A percentile compares a stretch with the other conserved stretches of the same genome.
Evolutionary conservation across 64 coral and sea anemone genomes (phyloP).

Genomic region (Actinia tenebrosa): DNA sequence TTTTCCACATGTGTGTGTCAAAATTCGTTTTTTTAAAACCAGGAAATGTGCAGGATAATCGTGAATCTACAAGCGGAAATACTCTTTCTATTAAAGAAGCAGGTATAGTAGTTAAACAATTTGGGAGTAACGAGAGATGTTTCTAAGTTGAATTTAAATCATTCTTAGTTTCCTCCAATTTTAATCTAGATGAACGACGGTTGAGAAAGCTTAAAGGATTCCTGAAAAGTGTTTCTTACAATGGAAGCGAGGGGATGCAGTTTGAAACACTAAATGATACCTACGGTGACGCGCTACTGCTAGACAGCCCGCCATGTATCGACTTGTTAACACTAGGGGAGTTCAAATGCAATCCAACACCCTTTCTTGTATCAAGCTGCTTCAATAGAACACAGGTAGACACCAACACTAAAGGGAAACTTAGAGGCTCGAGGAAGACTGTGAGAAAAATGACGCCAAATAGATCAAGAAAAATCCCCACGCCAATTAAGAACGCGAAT

Average conservation of each 20-base stretch:
- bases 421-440: not conserved
- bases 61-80: not conserved
- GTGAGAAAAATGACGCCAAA: not conserved
- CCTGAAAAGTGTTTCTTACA: slow-evolving; percentile 86
- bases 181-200: slow-evolving; percentile 59
- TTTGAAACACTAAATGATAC: slow-evolving; percentile 81
- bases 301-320: slow-evolving; percentile 73
- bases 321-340: slow-evolving; percentile 37
- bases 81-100: not conserved
- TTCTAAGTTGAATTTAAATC: not conserved
- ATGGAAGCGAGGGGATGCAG: slow-evolving; percentile 64
- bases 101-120: not conserved
- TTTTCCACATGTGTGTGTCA: too few relatives aligned
- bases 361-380: slow-evolving; percentile 84
- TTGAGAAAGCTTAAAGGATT: slow-evolving; percentile 86
- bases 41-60: not conserved
- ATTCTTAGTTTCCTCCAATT: not conserved
- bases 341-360: slow-evolving; percentile 84
- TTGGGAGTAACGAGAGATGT: not conserved
- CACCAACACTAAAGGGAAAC: not conserved
- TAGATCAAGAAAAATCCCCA: not conserved
- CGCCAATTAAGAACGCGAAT: not conserved
- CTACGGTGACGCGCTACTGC: slow-evolving; percentile 61
- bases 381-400: slow-evolving; percentile 72
- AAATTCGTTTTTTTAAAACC: not conserved